Conservation (phyloP, 1,140 invertebrate species). For the Diploscapter pachys region DNA sequence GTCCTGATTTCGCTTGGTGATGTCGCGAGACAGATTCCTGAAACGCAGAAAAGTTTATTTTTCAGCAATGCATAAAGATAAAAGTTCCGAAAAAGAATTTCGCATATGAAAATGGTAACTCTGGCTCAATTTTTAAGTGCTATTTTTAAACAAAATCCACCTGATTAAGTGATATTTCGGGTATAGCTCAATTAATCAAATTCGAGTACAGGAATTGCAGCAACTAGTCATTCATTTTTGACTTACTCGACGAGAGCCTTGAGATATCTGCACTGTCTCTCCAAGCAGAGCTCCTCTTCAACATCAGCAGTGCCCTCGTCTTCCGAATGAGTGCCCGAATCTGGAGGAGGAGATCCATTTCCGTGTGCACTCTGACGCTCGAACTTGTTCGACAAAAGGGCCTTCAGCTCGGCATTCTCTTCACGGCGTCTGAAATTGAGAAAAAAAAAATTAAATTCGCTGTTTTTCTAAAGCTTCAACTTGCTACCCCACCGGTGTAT, state of each 20-base stretch:
- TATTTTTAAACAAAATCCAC: too few species aligned
- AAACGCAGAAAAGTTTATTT: background rate
- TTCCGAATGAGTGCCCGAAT: slow-evolving; percentile 37
- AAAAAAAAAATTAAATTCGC: background rate
- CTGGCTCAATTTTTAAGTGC: too few species aligned
- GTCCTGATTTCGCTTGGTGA: slow-evolving; percentile 23
- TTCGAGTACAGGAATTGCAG: background rate
- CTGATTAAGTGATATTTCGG: too few species aligned
- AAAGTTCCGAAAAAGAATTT: too few species aligned
- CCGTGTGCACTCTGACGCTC: slow-evolving; percentile 18
- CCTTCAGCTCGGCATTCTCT: slow-evolving; percentile 35
- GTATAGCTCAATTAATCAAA: too few species aligned
- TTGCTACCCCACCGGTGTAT: too few species aligned
- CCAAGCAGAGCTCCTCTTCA: slow-evolving; percentile 38
- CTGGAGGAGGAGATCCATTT: slow-evolving; percentile 30
- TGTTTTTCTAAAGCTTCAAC: too few species aligned
- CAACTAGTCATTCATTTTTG: slow-evolving; percentile 27
- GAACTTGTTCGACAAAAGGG: slow-evolving; percentile 32
- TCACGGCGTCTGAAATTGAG: slow-evolving; percentile 31
- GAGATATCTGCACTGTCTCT: slow-evolving; percentile 41
- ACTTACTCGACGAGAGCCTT: slow-evolving; percentile 36
- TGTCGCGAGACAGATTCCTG: slow-evolving; percentile 19
- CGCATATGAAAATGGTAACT: too few species aligned
- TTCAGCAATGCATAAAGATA: background rate
- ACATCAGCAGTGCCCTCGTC: slow-evolving; percentile 39